phyloP scores from a whole-genome alignment of 2,888 invertebrate genomes.

The Cloeon dipterum region DNA sequence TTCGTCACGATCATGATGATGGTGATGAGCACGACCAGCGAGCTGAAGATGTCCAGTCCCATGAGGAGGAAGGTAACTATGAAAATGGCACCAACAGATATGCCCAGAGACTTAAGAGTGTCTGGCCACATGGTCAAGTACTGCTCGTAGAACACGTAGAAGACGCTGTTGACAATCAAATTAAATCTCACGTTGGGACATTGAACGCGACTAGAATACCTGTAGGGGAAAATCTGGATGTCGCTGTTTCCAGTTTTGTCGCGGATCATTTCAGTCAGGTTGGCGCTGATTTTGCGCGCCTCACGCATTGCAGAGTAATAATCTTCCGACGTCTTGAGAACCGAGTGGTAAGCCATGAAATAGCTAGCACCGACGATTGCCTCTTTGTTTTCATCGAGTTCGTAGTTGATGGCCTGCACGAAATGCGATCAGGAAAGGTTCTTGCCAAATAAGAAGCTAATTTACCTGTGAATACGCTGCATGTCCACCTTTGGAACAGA shows the following conservation, averaged over 20 bases:
- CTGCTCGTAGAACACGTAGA: slow-evolving; percentile 98
- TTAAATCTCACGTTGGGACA: neutral
- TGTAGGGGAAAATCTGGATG: slow-evolving; percentile 67
- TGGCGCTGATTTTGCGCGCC: slow-evolving; percentile 56
- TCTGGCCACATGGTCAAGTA: slow-evolving; percentile 91
- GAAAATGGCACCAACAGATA: slow-evolving; percentile 83
- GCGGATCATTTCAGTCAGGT: slow-evolving; percentile 56
- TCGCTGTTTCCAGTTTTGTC: slow-evolving; percentile 16
- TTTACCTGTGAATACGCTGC: slow-evolving; percentile 48
- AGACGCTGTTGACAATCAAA: slow-evolving; percentile 29
- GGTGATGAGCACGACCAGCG: slow-evolving; percentile 67
- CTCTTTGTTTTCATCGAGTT: slow-evolving; percentile 11
- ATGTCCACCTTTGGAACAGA: slow-evolving; percentile 65
- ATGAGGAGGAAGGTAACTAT: slow-evolving; percentile 76
- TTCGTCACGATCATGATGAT: slow-evolving; percentile 86
- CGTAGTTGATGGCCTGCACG: slow-evolving; percentile 14
- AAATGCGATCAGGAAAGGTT: neutral
- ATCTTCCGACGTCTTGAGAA: slow-evolving; percentile 69
- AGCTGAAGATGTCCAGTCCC: slow-evolving; percentile 84
- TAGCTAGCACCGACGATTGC: slow-evolving; percentile 51
- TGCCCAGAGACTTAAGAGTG: slow-evolving; percentile 62
- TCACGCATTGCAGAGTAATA: slow-evolving; percentile 71
- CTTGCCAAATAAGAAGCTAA: neutral
- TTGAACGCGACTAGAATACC: slow-evolving; percentile 14
- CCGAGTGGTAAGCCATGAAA: slow-evolving; percentile 88